A percentile compares a stretch with the other conserved stretches of the same genome.
Evolutionary conservation across 2,113 vertebrate genomes (phyloP).

Genomic region (Malurus cyaneus): DNA sequence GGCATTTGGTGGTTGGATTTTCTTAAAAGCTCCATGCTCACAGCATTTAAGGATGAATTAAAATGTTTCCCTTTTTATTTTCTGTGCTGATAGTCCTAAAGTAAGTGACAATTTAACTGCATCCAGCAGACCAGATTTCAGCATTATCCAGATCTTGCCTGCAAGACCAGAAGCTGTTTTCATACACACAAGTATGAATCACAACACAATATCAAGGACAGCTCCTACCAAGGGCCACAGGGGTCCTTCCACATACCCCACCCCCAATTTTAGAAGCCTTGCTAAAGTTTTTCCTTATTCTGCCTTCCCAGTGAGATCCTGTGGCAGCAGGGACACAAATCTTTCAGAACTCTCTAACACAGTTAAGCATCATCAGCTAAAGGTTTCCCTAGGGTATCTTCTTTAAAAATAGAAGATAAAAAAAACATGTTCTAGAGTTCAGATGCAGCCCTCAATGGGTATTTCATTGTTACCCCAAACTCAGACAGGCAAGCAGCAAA

Average conservation of each 20-base stretch:
- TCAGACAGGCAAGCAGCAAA: not conserved
- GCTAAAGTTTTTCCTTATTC: not conserved
- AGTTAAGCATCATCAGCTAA: not conserved
- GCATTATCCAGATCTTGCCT: not conserved
- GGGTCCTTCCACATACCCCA: not conserved
- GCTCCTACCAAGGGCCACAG: not conserved
- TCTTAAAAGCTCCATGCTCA: not conserved
- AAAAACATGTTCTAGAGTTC: not conserved
- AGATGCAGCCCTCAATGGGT: not conserved
- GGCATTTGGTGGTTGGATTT: slow-evolving; percentile 20
- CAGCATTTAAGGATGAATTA: not conserved
- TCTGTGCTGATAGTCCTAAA: not conserved
- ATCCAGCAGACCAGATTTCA: not conserved
- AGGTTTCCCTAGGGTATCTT: not conserved
- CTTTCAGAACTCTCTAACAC: not conserved
- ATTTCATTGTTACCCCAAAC: not conserved
- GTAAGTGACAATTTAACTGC: not conserved
- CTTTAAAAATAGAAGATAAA: not conserved
- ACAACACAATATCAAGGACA: not conserved
- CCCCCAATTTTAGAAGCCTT: not conserved
- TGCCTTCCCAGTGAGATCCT: not conserved
- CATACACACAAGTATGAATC: not conserved
- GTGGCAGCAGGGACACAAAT: not conserved
- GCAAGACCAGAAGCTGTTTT: not conserved
- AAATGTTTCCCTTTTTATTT: not conserved